Conservation (phyloP, 1,140 invertebrate species). For the Plectus sambesii region DNA sequence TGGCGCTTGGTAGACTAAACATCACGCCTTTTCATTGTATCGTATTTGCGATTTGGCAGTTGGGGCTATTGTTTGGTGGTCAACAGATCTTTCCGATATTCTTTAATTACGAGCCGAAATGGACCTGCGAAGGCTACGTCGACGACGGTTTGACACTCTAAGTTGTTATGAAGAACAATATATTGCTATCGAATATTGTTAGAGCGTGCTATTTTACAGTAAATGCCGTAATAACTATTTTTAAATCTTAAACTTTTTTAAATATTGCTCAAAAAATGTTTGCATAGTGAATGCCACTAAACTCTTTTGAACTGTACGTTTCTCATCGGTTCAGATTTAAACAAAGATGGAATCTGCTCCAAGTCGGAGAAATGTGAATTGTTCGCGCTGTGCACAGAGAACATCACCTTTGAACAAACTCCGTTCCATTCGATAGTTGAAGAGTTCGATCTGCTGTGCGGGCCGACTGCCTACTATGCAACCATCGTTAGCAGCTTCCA, state of each 20-base stretch:
- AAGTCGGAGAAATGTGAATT: conserved; percentile 7
- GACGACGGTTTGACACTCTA: background rate
- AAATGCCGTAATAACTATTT: no score
- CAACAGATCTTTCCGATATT: conserved; percentile 19
- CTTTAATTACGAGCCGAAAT: background rate
- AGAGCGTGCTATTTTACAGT: no score
- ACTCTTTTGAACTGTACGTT: no score
- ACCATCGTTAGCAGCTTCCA: conserved; percentile 14
- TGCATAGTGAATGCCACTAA: no score
- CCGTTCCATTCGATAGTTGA: conserved; percentile 17
- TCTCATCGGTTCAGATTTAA: no score
- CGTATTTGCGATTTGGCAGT: conserved; percentile 16
- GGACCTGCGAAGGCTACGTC: background rate
- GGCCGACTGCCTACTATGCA: conserved; percentile 11
- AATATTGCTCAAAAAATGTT: conserved; percentile 10
- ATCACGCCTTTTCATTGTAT: conserved; percentile 16
- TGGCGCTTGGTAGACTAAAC: no score
- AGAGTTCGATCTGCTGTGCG: conserved; percentile 17
- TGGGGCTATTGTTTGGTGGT: conserved; percentile 11
- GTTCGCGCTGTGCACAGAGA: background rate
- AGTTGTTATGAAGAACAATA: no score
- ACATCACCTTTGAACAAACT: conserved; percentile 8
- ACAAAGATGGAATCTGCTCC: conserved; percentile 4
- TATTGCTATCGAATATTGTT: no score
- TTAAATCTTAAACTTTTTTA: conserved; percentile 21